Evolutionary conservation across 2,797 vertebrate genomes (phyloP), one percentile per base, ranked within the genome.

Genomic region (Chrysocyon brachyurus): DNA sequence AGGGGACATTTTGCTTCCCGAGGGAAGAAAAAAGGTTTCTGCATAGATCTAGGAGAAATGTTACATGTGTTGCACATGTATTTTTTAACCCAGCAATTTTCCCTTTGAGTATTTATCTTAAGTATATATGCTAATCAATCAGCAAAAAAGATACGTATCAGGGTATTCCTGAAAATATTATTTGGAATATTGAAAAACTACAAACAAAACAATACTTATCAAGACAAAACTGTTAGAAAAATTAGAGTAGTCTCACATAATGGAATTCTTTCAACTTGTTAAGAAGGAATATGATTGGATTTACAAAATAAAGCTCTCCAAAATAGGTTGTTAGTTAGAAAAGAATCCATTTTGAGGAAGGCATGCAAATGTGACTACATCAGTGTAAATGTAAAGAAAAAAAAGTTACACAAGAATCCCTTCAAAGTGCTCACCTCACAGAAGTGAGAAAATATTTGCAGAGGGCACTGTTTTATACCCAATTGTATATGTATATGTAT

Each of bases 181-280:
- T 73, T 85, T 79, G 5, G 17, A 63, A 46, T 49, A 66, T 87
- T 75, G 49, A 82, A 61, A 85, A 70, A 28, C 40, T 78, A 61
- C 40, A 59, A 83, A 59, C 52, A 83, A 92, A 75, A 36, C 26
- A 72, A 84, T 93, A 28, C 33, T 90, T 77, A 54, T 19, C 22
- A 79, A 88, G 36, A 57, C 15, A 88, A 9, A 75, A 78, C n/a
- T n/a, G 6, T 66, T 95, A 92, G 75, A 59, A 68, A 95, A 77
- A 52, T 31, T 52, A n/a, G 49, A 56, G 6, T 54, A 57, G 66
- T 59, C 49, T 95, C 17, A 33, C 52, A 24, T 28, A 92, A 26
- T 77, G 26, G 24, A 83, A 72, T 63, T 61, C 3, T 92, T 59
- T 79, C 16, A 68, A 31, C 6, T n/a, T 79, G 2, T 85, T 93